Conservation (phyloP, 1,140 invertebrate species). For the Procambarus clarkii region DNA sequence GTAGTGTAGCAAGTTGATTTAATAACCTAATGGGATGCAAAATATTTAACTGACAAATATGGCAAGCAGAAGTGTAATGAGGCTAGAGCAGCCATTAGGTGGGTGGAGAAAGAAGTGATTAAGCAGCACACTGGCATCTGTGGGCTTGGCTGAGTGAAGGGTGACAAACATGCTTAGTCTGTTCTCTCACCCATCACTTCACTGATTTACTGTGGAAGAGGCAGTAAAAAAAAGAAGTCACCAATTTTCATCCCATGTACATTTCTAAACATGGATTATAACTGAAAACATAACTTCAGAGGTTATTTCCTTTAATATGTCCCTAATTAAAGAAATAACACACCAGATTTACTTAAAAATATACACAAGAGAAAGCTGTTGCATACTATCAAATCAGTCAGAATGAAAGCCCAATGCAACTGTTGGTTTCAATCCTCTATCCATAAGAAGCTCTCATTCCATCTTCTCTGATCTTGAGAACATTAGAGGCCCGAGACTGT, state of each 20-base stretch:
- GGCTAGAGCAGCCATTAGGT: not conserved
- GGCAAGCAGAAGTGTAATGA: not conserved
- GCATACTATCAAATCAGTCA: no score
- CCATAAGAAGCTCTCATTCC: no score
- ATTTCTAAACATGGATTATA: not conserved
- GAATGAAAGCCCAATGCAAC: no score
- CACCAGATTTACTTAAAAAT: no score
- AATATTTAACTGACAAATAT: not conserved
- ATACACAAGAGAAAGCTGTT: no score
- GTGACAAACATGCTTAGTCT: not conserved
- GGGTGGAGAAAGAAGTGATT: not conserved
- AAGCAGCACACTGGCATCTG: not conserved
- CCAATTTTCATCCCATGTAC: not conserved
- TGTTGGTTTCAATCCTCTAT: no score
- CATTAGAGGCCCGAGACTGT: no score
- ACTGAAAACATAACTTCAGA: not conserved
- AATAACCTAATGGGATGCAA: no score
- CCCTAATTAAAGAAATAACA: no score
- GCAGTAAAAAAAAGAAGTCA: not conserved
- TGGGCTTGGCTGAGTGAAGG: not conserved
- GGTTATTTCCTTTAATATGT: no score
- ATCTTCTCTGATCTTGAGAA: no score
- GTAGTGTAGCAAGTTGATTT: no score
- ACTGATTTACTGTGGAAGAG: constrained; percentile 3
- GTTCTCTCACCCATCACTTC: constrained; percentile 2